Percentiles rank a stretch among this genome's conserved stretches.
These are phyloP conservation scores for Drosophila saltans DNA, from an alignment of 1,140 invertebrate genomes.

Conservation along the genomic window DNA sequence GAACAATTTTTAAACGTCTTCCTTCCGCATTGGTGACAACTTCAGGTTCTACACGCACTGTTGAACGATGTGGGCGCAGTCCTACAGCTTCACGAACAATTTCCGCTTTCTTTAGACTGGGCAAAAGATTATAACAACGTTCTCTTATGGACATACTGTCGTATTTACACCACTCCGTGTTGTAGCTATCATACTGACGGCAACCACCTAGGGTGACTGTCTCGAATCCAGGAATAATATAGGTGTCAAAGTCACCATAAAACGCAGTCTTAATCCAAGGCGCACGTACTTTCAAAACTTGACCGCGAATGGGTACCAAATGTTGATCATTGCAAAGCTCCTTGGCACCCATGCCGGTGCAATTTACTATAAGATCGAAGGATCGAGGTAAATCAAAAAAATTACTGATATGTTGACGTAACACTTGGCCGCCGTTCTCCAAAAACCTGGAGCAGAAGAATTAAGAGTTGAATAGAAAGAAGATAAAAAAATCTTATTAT, in stretches of 20 bases:
- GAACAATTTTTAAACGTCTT: slow-evolving; percentile 87
- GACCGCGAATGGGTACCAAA: slow-evolving; percentile 93
- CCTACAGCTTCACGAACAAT: slow-evolving; percentile 89
- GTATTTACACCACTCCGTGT: slow-evolving; percentile 87
- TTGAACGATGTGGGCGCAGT: slow-evolving; percentile 90
- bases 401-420: slow-evolving; percentile 85
- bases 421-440: slow-evolving; percentile 85
- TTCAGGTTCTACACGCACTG: slow-evolving; percentile 90
- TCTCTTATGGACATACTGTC: slow-evolving; percentile 88
- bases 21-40: slow-evolving; percentile 71
- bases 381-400: slow-evolving; percentile 86
- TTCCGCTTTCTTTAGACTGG: slow-evolving; percentile 87
- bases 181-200: slow-evolving; percentile 91
- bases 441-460: slow-evolving; percentile 84
- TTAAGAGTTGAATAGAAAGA: background rate
- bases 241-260: slow-evolving; percentile 83
- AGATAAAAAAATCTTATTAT: too few relatives aligned
- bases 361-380: slow-evolving; percentile 94
- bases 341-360: slow-evolving; percentile 92
- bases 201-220: slow-evolving; percentile 92
- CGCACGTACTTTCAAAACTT: slow-evolving; percentile 93
- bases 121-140: slow-evolving; percentile 89
- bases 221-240: slow-evolving; percentile 85
- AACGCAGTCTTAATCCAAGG: slow-evolving; percentile 96
- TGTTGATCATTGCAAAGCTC: slow-evolving; percentile 90